phyloP scores from a whole-genome alignment of 2,888 invertebrate species.

The Omphaloscelis lunosa region DNA sequence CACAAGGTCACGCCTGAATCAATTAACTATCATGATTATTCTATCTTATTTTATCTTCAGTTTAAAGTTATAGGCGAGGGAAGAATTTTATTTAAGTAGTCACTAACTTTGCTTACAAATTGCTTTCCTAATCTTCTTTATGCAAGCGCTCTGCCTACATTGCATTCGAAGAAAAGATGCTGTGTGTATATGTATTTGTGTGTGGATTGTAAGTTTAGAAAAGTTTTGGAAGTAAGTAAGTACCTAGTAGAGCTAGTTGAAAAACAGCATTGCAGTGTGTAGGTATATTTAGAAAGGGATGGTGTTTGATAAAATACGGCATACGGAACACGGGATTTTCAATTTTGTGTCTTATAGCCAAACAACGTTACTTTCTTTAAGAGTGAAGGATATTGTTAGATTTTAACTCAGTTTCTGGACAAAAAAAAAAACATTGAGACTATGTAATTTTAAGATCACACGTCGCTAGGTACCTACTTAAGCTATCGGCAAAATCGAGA shows the following conservation, averaged over 20 bases:
- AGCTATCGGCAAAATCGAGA: neutral
- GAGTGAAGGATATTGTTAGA: neutral
- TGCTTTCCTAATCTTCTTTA: conserved; percentile 8
- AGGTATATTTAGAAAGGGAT: no score
- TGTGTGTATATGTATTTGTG: neutral
- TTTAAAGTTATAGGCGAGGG: conserved; percentile 19
- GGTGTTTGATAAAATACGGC: neutral
- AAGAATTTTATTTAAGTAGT: conserved; percentile 28
- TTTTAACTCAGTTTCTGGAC: no score
- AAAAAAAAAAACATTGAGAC: no score
- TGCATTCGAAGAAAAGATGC: neutral
- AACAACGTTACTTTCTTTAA: no score
- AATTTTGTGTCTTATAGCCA: neutral
- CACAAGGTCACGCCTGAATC: no score
- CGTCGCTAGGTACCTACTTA: neutral
- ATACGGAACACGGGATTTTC: no score
- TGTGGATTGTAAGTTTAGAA: neutral
- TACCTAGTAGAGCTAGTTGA: neutral
- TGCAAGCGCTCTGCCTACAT: neutral
- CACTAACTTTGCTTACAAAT: conserved; percentile 36
- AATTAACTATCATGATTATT: no score
- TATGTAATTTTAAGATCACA: no score
- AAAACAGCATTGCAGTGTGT: neutral
- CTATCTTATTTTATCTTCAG: no score
- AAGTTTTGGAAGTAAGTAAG: neutral